Evolutionary conservation across 2,888 invertebrate genomes (phyloP).

Genomic region (Yponomeuta plumbellus): DNA sequence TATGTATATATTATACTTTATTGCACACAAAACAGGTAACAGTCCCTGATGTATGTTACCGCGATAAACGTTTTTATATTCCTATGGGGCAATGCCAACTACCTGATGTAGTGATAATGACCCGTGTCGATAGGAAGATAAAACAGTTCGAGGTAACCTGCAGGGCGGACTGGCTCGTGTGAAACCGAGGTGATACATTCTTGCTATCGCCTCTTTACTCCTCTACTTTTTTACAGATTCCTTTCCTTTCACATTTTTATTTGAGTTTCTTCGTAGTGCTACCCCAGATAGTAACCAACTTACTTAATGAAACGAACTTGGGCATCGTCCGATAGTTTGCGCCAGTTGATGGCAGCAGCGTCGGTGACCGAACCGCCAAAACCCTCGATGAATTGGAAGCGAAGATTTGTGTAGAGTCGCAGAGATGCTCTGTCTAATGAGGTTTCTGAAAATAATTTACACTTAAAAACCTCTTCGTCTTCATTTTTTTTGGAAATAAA

Average conservation of each 20-base stretch:
- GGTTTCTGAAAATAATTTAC: conserved; percentile 29
- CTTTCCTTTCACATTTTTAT: background rate
- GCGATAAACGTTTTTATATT: no score
- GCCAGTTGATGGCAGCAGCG: conserved; percentile 82
- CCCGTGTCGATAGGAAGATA: background rate
- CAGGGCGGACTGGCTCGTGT: no score
- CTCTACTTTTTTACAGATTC: no score
- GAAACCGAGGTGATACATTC: no score
- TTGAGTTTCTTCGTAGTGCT: background rate
- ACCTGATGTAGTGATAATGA: no score
- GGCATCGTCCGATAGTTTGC: conserved; percentile 68
- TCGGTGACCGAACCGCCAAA: conserved; percentile 94
- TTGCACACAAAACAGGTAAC: no score
- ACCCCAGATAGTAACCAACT: conserved; percentile 24
- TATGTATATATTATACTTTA: background rate
- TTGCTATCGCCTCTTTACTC: no score
- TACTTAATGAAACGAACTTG: conserved; percentile 55
- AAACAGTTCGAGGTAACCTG: background rate
- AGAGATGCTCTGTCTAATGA: conserved; percentile 34
- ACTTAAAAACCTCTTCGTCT: no score
- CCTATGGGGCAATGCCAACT: no score
- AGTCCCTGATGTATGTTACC: no score
- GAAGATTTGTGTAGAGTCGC: conserved; percentile 37
- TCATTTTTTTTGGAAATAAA: no score
- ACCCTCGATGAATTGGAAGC: conserved; percentile 83